Evolutionary conservation across 2,797 vertebrate genomes (phyloP).

Genomic region (Agapornis canus): DNA sequence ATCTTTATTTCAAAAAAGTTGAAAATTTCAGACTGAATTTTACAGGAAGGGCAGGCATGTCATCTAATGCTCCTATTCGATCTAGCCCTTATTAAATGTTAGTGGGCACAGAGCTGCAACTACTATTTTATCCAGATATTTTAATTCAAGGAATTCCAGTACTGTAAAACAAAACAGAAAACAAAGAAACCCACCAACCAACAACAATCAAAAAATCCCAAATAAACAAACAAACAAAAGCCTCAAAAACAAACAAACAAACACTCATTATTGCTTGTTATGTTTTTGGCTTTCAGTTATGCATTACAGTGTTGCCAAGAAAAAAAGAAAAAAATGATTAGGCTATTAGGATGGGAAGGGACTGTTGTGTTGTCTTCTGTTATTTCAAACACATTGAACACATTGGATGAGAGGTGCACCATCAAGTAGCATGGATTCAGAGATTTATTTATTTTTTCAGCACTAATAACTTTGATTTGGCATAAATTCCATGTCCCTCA

Average conservation of each 20-base stretch:
- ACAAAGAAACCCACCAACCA: background rate
- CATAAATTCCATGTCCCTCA: conserved; percentile 22
- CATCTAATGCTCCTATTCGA: background rate
- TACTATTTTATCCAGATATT: background rate
- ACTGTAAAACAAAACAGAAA: background rate
- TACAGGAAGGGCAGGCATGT: background rate
- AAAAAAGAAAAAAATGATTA: background rate
- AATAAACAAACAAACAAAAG: background rate
- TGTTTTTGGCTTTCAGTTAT: background rate
- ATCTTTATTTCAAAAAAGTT: background rate
- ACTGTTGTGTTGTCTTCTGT: background rate
- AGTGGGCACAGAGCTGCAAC: background rate
- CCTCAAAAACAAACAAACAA: background rate
- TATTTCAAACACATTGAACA: background rate
- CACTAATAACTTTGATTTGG: conserved; percentile 12
- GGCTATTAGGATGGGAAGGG: background rate
- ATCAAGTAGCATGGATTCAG: background rate
- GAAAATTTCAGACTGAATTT: background rate
- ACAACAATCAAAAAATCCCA: background rate
- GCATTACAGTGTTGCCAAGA: background rate
- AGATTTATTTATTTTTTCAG: background rate
- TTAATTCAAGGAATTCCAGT: background rate
- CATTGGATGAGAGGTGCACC: background rate
- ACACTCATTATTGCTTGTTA: background rate
- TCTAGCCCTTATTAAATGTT: background rate